phyloP scores from a whole-genome alignment of 2,888 invertebrate species.

The Drosophila pseudotalamancana region DNA sequence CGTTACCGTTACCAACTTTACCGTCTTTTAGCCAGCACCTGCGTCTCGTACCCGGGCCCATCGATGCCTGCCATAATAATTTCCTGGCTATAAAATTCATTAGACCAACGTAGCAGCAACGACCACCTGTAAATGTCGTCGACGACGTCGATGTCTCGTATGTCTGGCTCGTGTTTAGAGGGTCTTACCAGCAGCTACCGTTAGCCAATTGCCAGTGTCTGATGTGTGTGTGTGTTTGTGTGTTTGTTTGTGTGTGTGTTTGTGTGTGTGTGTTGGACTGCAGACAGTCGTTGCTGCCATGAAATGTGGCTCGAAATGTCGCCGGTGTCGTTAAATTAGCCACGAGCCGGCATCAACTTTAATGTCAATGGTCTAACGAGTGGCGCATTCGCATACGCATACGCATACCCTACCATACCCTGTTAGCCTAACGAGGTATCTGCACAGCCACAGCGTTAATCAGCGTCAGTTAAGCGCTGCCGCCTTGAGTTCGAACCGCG shows the following conservation, averaged over 20 bases:
- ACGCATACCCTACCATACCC: background rate
- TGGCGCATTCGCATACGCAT: constrained; percentile 9
- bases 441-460: constrained; percentile 38
- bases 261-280: background rate
- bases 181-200: constrained; percentile 56
- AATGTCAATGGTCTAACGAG: constrained; percentile 30
- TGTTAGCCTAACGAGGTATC: constrained; percentile 28
- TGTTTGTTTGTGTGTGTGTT: background rate
- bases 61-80: constrained; percentile 79
- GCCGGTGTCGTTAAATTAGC: constrained; percentile 60
- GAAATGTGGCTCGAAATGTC: constrained; percentile 48
- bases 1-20: constrained; percentile 6
- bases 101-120: constrained; percentile 67
- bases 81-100: constrained; percentile 82
- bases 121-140: constrained; percentile 73
- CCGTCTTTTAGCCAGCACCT: constrained; percentile 1
- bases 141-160: constrained; percentile 48
- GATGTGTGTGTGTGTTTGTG: constrained; percentile 21
- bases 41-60: constrained; percentile 41
- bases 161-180: constrained; percentile 52
- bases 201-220: too few relatives aligned
- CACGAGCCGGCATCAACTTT: constrained; percentile 45
- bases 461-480: constrained; percentile 20
- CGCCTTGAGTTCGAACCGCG: constrained; percentile 22
- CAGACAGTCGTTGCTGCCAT: constrained; percentile 23